These are phyloP conservation scores for Muntiacus muntjak DNA, from an alignment of 2,113 vertebrate genomes.

Conservation along the genomic window DNA sequence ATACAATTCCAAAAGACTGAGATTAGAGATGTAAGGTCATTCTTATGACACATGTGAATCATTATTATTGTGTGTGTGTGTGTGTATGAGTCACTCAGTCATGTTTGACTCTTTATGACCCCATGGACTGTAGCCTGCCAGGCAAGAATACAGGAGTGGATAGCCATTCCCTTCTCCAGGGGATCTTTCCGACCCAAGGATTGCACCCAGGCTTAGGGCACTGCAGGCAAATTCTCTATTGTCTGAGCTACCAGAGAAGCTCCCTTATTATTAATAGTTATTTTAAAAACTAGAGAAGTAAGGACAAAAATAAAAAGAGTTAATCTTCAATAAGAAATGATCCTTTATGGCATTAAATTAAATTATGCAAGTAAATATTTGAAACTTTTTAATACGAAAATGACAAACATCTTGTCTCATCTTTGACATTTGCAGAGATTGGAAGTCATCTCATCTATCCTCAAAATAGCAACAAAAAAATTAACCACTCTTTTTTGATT, in stretches of 20 bases:
- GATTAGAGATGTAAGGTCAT: background rate
- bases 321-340: background rate
- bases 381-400: background rate
- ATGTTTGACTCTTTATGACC: background rate
- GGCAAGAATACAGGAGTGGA: background rate
- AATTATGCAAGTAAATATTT: background rate
- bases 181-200: background rate
- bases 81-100: background rate
- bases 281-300: background rate
- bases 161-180: background rate
- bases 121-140: background rate
- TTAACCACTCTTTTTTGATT: background rate
- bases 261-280: background rate
- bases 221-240: background rate
- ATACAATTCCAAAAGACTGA: background rate
- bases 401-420: background rate
- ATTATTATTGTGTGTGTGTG: background rate
- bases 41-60: background rate
- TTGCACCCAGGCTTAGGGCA: background rate
- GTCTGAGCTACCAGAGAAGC: background rate
- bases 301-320: background rate
- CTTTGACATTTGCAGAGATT: background rate
- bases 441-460: background rate
- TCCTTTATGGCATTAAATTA: background rate
- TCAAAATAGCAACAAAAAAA: background rate